Evolutionary conservation across 2,113 vertebrate species (phyloP), one percentile per base, ranked within the genome.

Genomic region (Psittacula cyanocephala): DNA sequence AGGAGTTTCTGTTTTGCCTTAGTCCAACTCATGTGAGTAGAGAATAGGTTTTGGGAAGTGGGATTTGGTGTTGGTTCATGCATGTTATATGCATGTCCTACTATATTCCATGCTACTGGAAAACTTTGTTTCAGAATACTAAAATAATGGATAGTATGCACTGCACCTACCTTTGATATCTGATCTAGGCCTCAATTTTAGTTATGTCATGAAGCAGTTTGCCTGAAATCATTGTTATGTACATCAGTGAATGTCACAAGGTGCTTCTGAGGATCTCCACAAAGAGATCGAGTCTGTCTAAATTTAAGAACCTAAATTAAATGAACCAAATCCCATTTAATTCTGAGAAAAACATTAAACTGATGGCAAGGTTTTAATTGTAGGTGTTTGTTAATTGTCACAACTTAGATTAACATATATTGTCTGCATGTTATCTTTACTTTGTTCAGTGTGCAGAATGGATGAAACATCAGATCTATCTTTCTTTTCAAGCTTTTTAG

Each of bases 251-350:
- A 89, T 88, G 33, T 64, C 0, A 0, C 0, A 0, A 91, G 37
- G 46, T 78, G 8, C 27, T 69, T 37, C 55, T 46, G 10, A 78
- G 77, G n/a, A 84, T 46, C 29, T 81, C 27, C 39, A 88, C 29
- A 60, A 81, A 90, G 27, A 93, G 20, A 84, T 64, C 35, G 84
- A 74, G 16, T 75, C n/a, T 39, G 29, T 17, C 43, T 83, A 81
- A 75, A 83, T 78, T 86, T 86, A 91, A 93, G 68, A 95, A 84
- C 3, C 5, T 52, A 91, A 84, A 91, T 68, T 86, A 91, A 89
- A 64, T 37, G 0, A 86, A 88, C 41, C 17, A 87, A 79, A 65
- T 50, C 22, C 16, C 9, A 77, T 70, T 89, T 89, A 25, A 76
- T 83, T 65, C 39, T 79, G 62, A 7, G 75, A 75, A 75, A 91